Evolutionary conservation across 2,113 vertebrate species (phyloP).

Genomic region (Isichthys henryi): DNA sequence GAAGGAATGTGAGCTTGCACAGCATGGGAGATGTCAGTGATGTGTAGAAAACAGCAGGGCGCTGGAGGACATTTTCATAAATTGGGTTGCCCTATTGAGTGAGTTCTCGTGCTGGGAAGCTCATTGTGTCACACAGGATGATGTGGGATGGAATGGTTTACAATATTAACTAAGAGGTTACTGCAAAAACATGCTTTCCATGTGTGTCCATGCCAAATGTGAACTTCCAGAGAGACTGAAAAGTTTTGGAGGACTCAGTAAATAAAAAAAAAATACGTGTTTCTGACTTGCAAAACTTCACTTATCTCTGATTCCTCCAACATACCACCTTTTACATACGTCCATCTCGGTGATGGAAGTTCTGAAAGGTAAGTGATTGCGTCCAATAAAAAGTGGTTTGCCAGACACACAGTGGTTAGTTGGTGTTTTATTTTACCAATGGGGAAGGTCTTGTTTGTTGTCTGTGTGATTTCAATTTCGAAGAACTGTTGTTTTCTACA

Average conservation of each 20-base stretch:
- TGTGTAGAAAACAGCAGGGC: not conserved
- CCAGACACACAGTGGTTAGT: not conserved
- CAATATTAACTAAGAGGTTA: not conserved
- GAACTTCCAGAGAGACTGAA: not conserved
- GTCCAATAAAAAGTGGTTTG: not conserved
- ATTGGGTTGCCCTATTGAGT: not conserved
- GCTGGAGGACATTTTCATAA: conserved; percentile 10
- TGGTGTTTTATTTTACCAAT: not conserved
- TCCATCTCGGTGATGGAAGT: not conserved
- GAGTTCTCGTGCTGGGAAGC: not conserved
- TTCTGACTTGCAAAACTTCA: not conserved
- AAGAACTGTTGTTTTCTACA: not conserved
- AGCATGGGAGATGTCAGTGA: not conserved
- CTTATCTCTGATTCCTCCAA: not conserved
- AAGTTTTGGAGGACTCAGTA: not conserved
- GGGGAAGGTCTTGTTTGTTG: not conserved
- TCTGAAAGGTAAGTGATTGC: not conserved
- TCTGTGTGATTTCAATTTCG: not conserved
- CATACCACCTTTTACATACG: not conserved
- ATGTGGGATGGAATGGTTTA: not conserved
- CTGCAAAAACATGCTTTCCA: not conserved
- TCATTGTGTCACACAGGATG: not conserved
- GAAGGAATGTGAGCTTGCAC: not conserved
- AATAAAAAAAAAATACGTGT: not conserved
- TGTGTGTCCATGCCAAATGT: not conserved